Evolutionary conservation across 2,888 invertebrate species (phyloP).

Genomic region (Pammene aurita): DNA sequence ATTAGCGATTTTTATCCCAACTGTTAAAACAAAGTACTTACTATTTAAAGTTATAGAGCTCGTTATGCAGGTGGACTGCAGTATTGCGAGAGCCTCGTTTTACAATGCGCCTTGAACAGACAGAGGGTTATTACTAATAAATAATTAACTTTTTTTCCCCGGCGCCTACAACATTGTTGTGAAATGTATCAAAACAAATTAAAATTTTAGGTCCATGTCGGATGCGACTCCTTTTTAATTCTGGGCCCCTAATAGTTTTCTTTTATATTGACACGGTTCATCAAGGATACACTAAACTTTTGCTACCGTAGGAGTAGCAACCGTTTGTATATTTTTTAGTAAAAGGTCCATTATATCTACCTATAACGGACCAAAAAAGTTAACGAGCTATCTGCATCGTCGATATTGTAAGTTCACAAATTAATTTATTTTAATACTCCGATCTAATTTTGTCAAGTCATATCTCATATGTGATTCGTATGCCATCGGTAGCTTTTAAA

Average conservation of each 20-base stretch:
- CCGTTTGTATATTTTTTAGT: slow-evolving; percentile 56
- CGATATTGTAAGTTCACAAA: slow-evolving; percentile 67
- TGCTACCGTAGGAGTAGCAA: slow-evolving; percentile 78
- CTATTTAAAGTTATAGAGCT: slow-evolving; percentile 35
- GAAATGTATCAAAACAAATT: slow-evolving; percentile 54
- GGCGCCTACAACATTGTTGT: slow-evolving; percentile 65
- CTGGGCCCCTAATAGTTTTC: slow-evolving; percentile 70
- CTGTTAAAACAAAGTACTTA: slow-evolving; percentile 30
- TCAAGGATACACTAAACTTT: slow-evolving; percentile 69
- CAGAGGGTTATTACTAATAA: slow-evolving; percentile 42
- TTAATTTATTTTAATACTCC: slow-evolving; percentile 70
- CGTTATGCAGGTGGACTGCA: slow-evolving; percentile 38
- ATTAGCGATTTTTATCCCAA: slow-evolving; percentile 9
- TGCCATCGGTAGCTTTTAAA: slow-evolving; percentile 71
- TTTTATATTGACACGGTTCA: slow-evolving; percentile 72
- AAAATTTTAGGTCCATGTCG: slow-evolving; percentile 55
- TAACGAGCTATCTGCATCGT: slow-evolving; percentile 68
- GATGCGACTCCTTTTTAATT: slow-evolving; percentile 56
- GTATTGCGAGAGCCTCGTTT: slow-evolving; percentile 28
- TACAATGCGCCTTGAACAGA: slow-evolving; percentile 41
- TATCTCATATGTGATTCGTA: slow-evolving; percentile 69
- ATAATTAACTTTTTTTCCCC: slow-evolving; percentile 52
- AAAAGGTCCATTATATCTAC: slow-evolving; percentile 55
- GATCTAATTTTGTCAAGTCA: slow-evolving; percentile 73
- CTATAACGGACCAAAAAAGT: slow-evolving; percentile 51